Percentiles rank a stretch among this genome's conserved stretches.
phyloP scores from a whole-genome alignment of 1,140 invertebrate genomes.

The Plectrocnemia conspersa region DNA sequence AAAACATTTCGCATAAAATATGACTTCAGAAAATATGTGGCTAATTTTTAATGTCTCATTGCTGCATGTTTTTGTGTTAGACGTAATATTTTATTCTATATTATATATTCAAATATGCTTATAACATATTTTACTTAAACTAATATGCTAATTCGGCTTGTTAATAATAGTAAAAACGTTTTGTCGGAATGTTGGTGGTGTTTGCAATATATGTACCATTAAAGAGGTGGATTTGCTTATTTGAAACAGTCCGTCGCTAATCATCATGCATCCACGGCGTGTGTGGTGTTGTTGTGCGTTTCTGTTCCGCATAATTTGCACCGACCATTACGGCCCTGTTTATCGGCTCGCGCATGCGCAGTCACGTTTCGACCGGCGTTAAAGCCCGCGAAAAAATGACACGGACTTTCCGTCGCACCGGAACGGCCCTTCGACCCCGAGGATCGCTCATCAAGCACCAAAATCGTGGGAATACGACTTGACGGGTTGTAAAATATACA shows the following conservation, averaged over 20 bases:
- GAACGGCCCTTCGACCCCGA: neutral
- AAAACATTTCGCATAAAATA: too few species aligned
- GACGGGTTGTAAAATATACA: too few species aligned
- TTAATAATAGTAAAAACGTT: too few species aligned
- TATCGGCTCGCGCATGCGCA: constrained; percentile 26
- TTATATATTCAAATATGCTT: neutral
- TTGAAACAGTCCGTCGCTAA: constrained; percentile 13
- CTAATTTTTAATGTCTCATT: too few species aligned
- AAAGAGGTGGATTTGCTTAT: neutral
- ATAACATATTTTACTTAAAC: neutral
- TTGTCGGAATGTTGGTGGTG: too few species aligned
- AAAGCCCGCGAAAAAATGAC: constrained; percentile 5
- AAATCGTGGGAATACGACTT: too few species aligned
- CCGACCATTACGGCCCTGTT: constrained; percentile 24
- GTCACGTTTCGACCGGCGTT: constrained; percentile 16
- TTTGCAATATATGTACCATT: too few species aligned
- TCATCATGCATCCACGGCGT: constrained; percentile 19
- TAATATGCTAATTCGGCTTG: too few species aligned
- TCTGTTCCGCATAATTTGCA: constrained; percentile 29
- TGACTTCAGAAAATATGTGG: too few species aligned
- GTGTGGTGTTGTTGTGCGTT: constrained; percentile 12
- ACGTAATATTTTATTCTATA: neutral
- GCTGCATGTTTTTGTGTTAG: too few species aligned
- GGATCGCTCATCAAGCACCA: constrained; percentile 1
- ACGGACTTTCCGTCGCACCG: constrained; percentile 1